Evolutionary conservation across 2,113 vertebrate species (phyloP).

Genomic region (Neotoma lepida): DNA sequence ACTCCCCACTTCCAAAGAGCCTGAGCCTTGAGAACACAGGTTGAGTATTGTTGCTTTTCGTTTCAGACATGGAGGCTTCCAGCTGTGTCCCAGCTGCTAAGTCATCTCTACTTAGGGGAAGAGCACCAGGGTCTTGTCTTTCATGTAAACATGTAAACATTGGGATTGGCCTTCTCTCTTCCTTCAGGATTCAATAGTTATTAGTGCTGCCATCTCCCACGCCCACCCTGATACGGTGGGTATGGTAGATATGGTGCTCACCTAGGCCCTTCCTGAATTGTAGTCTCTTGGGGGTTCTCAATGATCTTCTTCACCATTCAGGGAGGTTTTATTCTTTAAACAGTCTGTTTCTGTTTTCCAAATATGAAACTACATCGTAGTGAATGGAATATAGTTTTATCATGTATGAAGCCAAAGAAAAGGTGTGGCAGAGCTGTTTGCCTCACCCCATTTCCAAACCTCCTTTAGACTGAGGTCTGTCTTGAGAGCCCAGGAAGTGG

Average conservation of each 20-base stretch:
- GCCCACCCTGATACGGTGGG: too few relatives aligned
- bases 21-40: not conserved
- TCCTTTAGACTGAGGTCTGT: not conserved
- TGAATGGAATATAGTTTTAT: not conserved
- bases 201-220: not conserved
- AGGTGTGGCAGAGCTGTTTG: too few relatives aligned
- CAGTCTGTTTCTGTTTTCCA: not conserved
- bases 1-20: not conserved
- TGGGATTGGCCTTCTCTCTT: not conserved
- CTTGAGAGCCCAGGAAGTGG: not conserved
- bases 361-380: not conserved
- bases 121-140: not conserved
- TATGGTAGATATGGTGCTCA: too few relatives aligned
- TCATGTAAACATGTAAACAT: not conserved
- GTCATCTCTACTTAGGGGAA: not conserved
- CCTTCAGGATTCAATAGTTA: not conserved
- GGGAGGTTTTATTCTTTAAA: not conserved
- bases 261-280: not conserved
- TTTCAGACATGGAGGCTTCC: fast-evolving
- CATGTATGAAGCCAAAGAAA: not conserved
- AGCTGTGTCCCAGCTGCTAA: not conserved
- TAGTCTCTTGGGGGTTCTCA: not conserved
- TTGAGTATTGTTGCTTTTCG: not conserved
- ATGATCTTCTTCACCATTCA: not conserved
- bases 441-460: fast-evolving